Percentiles rank a stretch among this genome's conserved stretches.
Evolutionary conservation across 2,113 vertebrate species (phyloP).

Genomic region (Urocynchramus pylzowi): DNA sequence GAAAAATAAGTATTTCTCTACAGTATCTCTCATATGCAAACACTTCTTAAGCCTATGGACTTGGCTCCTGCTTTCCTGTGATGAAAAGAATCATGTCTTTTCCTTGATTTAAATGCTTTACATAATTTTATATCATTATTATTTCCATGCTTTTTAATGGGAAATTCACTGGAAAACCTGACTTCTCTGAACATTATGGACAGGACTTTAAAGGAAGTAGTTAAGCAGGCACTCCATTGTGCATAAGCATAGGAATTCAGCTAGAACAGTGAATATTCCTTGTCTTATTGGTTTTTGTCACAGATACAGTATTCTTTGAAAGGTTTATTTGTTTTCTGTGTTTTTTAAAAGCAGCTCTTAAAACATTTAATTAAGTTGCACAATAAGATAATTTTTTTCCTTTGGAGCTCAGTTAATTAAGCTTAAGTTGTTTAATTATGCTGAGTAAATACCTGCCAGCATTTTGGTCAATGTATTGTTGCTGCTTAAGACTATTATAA

Average conservation of each 20-base stretch:
- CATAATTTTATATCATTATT: neutral
- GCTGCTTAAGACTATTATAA: neutral
- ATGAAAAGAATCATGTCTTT: neutral
- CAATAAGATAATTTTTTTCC: neutral
- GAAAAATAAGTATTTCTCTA: neutral
- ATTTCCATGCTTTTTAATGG: neutral
- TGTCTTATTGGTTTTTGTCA: constrained; percentile 30
- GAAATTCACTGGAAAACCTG: neutral
- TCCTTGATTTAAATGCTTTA: neutral
- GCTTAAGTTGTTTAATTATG: neutral
- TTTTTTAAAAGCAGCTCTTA: constrained; percentile 32
- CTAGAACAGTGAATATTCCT: constrained; percentile 8
- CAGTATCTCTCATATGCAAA: neutral
- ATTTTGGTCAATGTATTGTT: neutral
- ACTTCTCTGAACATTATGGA: neutral
- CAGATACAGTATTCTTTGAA: constrained; percentile 13
- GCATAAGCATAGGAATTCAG: neutral
- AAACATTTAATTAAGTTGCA: constrained; percentile 2
- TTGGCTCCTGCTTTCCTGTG: neutral
- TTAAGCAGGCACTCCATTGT: constrained; percentile 29
- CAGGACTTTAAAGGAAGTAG: constrained; percentile 18
- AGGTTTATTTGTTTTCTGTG: neutral
- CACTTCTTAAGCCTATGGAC: neutral
- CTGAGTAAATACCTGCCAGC: neutral
- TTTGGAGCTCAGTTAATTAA: neutral